These are phyloP conservation scores for Pristis pectinata DNA, from an alignment of 2,797 vertebrate genomes.

Conservation along the genomic window DNA sequence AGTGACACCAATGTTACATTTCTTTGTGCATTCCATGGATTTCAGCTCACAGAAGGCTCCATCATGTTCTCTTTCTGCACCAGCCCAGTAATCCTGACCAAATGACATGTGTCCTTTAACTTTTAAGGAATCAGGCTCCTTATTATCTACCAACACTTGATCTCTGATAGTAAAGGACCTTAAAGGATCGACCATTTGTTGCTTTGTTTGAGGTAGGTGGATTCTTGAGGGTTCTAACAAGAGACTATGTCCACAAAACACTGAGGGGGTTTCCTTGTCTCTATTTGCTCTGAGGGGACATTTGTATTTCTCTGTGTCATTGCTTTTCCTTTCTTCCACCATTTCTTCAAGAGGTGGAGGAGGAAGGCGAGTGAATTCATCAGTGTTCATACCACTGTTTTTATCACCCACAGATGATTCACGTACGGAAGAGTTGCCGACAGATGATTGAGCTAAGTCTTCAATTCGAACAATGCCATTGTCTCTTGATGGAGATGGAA, in stretches of 20 bases:
- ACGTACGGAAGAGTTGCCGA: constrained; percentile 20
- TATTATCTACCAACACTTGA: constrained; percentile 52
- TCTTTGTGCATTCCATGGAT: constrained; percentile 52
- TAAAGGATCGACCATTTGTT: not conserved
- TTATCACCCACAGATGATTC: not conserved
- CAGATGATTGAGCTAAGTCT: constrained; percentile 48
- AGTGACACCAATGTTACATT: constrained; percentile 53
- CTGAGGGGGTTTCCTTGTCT: no score
- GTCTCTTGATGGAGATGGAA: constrained; percentile 43
- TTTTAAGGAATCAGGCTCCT: constrained; percentile 49
- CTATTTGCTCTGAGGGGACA: no score
- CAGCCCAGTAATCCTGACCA: constrained; percentile 52
- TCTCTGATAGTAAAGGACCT: constrained; percentile 49
- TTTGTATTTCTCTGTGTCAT: not conserved
- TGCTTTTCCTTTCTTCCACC: not conserved
- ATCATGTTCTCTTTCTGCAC: constrained; percentile 50
- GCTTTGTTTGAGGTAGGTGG: not conserved
- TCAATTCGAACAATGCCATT: constrained; percentile 49
- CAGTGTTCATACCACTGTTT: not conserved
- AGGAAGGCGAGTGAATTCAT: not conserved
- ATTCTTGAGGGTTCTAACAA: not conserved
- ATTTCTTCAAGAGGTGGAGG: not conserved
- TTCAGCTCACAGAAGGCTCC: constrained; percentile 52
- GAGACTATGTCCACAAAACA: not conserved
- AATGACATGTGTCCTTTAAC: constrained; percentile 53